phyloP scores from a whole-genome alignment of 2,888 invertebrate genomes.

The Drosophila subsilvestris region DNA sequence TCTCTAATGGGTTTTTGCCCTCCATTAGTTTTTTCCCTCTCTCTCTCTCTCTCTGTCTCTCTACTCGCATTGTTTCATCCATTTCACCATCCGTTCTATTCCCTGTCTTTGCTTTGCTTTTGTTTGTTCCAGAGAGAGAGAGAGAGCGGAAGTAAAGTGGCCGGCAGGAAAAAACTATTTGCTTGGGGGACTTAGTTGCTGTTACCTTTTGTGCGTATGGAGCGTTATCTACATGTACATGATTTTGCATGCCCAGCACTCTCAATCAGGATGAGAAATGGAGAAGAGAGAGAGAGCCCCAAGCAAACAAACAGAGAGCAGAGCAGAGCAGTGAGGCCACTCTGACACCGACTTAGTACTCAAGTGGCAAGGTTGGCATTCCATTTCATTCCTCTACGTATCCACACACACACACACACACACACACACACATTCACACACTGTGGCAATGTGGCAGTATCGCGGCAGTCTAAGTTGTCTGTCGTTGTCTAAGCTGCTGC shows the following conservation, averaged over 20 bases:
- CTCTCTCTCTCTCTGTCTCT: not conserved
- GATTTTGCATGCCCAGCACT: conserved; percentile 47
- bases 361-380: conserved; percentile 15
- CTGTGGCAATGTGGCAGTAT: not conserved
- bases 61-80: not conserved
- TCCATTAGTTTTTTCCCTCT: conserved; percentile 1
- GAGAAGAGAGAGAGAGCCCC: no score
- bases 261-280: conserved; percentile 18
- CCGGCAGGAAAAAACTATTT: conserved; percentile 64
- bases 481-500: conserved; percentile 2
- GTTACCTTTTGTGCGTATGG: conserved; percentile 72
- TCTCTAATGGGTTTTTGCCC: not conserved
- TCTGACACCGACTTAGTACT: conserved; percentile 1
- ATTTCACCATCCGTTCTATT: not conserved
- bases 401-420: no score
- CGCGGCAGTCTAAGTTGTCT: not conserved
- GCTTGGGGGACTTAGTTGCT: conserved; percentile 77
- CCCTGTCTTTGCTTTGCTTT: not conserved
- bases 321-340: not conserved
- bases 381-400: not conserved
- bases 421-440: not conserved
- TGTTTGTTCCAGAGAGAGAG: conserved; percentile 12
- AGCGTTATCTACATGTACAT: conserved; percentile 70
- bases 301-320: not conserved
- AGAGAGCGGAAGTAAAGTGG: conserved; percentile 5